Percentiles rank a stretch among this genome's conserved stretches.
Evolutionary conservation across 2,797 vertebrate genomes (phyloP).

Genomic region (Leptoclinus maculatus): DNA sequence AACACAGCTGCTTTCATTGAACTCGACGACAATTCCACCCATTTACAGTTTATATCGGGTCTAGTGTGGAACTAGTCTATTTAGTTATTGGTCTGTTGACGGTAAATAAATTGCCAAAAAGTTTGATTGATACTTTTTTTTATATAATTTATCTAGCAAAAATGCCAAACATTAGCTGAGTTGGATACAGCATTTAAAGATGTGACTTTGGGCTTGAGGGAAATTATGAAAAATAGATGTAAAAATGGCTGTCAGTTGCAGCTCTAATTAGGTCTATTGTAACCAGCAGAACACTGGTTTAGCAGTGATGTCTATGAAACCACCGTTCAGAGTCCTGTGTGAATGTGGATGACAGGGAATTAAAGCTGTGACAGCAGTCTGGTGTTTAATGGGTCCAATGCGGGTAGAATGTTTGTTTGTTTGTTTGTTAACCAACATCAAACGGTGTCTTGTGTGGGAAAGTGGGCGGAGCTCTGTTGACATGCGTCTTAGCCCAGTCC

Average conservation of each 20-base stretch:
- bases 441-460: slow-evolving; percentile 8
- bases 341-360: not conserved
- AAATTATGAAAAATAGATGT: not conserved
- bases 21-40: not conserved
- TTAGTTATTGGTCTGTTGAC: not conserved
- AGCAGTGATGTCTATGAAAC: not conserved
- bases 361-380: slow-evolving; percentile 12
- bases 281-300: not conserved
- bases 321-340: slow-evolving; percentile 2
- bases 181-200: not conserved
- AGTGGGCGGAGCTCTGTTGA: slow-evolving; percentile 15
- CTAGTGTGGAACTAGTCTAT: not conserved
- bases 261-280: not conserved
- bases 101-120: not conserved
- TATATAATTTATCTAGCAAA: not conserved
- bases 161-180: not conserved
- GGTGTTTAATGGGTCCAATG: slow-evolving; percentile 7
- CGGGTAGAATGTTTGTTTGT: not conserved
- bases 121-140: not conserved
- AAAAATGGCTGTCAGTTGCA: not conserved
- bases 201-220: not conserved
- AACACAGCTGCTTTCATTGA: not conserved
- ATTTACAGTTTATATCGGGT: not conserved
- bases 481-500: not conserved
- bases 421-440: slow-evolving; percentile 30